A percentile compares a stretch with the other conserved stretches of the same genome.
phyloP scores from a whole-genome alignment of 2,888 invertebrate species.

The Hofmannophila pseudospretella region DNA sequence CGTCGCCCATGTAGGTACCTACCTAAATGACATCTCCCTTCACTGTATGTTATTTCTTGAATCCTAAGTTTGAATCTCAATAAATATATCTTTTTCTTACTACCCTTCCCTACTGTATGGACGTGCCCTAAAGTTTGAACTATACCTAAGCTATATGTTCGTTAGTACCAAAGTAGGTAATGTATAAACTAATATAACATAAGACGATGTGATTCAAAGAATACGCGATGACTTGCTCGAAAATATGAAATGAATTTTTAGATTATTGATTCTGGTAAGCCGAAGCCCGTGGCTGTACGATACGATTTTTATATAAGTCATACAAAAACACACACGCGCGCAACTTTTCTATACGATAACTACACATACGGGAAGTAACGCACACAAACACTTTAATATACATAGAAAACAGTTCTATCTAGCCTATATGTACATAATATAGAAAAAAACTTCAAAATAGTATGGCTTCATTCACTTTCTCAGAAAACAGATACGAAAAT shows the following conservation, averaged over 20 bases:
- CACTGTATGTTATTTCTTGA: too few relatives aligned
- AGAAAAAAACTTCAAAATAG: slow-evolving; percentile 75
- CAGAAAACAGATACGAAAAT: slow-evolving; percentile 43
- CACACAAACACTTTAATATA: slow-evolving; percentile 54
- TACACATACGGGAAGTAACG: slow-evolving; percentile 65
- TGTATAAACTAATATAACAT: too few relatives aligned
- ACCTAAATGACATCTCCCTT: too few relatives aligned
- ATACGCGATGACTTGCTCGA: slow-evolving; percentile 34
- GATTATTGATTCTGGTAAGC: slow-evolving; percentile 63
- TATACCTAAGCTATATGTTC: too few relatives aligned
- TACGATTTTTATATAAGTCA: slow-evolving; percentile 64
- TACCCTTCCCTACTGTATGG: too few relatives aligned
- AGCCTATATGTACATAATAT: slow-evolving; percentile 55
- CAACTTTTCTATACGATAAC: slow-evolving; percentile 45
- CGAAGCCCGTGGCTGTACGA: slow-evolving; percentile 50
- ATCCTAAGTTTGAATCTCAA: too few relatives aligned
- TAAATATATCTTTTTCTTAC: too few relatives aligned
- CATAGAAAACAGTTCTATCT: slow-evolving; percentile 70
- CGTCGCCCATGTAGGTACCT: too few relatives aligned
- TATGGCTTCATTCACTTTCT: slow-evolving; percentile 62
- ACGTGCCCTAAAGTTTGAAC: too few relatives aligned
- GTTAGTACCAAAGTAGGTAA: too few relatives aligned
- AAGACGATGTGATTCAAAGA: neutral
- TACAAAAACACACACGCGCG: slow-evolving; percentile 51
- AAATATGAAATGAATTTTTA: slow-evolving; percentile 65